Evolutionary conservation across 2,888 invertebrate species (phyloP).

Genomic region (Yponomeuta sedellus): DNA sequence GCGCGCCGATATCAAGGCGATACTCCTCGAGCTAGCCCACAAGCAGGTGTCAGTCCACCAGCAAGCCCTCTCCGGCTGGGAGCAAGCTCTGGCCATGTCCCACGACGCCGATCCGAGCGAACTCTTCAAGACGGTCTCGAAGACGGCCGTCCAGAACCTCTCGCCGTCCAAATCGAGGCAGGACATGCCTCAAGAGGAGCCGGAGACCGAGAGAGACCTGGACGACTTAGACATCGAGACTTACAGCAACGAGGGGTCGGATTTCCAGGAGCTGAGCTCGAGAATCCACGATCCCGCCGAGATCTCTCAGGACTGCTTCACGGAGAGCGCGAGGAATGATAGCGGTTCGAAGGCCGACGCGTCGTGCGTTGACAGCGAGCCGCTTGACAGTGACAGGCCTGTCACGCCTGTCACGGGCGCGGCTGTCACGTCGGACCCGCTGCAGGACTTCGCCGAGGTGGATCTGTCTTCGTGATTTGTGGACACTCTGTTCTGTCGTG

Average conservation of each 20-base stretch:
- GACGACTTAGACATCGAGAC: conserved; percentile 40
- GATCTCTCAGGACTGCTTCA: too few relatives aligned
- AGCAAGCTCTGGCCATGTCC: conserved; percentile 47
- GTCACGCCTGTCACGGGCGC: not conserved
- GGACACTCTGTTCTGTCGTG: conserved; percentile 40
- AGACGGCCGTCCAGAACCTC: conserved; percentile 54
- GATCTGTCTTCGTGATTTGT: conserved; percentile 51
- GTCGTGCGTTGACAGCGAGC: not conserved
- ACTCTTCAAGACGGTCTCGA: conserved; percentile 63
- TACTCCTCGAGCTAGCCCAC: conserved; percentile 52
- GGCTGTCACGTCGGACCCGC: conserved; percentile 12
- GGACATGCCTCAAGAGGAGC: conserved; percentile 1
- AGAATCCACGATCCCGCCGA: not conserved
- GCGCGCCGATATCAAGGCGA: conserved; percentile 42
- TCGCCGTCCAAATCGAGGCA: conserved; percentile 46
- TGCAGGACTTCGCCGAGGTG: conserved; percentile 45
- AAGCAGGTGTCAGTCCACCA: conserved; percentile 44
- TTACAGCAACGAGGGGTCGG: conserved; percentile 34
- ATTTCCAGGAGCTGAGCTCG: conserved; percentile 17
- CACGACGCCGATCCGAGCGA: conserved; percentile 42
- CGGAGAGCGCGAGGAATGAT: not conserved
- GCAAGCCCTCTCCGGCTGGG: conserved; percentile 50
- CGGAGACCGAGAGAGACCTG: conserved; percentile 42
- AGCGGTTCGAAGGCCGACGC: not conserved
- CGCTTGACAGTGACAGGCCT: not conserved